These are phyloP conservation scores for Mamestra brassicae DNA, from an alignment of 2,888 invertebrate genomes.

Conservation along the genomic window DNA sequence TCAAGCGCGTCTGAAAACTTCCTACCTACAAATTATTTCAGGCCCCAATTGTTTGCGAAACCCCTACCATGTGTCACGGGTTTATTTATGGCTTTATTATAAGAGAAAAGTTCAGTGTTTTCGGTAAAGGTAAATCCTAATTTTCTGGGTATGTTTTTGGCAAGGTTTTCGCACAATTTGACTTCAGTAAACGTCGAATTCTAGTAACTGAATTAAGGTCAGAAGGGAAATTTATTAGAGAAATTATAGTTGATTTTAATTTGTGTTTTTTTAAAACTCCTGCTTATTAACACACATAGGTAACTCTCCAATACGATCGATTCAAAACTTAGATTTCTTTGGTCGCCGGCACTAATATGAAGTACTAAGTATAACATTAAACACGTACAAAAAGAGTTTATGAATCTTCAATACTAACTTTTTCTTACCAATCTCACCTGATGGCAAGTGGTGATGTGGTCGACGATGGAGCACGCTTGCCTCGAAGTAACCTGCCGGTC, in stretches of 20 bases:
- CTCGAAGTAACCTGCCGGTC: too few relatives aligned
- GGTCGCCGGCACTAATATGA: too few relatives aligned
- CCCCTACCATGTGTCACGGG: slow-evolving; percentile 53
- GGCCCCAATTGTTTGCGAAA: slow-evolving; percentile 56
- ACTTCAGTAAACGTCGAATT: background rate
- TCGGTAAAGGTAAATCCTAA: slow-evolving; percentile 19
- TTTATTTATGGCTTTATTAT: slow-evolving; percentile 49
- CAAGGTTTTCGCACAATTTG: background rate
- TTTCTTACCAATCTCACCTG: too few relatives aligned
- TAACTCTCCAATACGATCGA: too few relatives aligned
- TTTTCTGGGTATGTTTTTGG: slow-evolving; percentile 26
- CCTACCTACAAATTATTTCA: slow-evolving; percentile 73
- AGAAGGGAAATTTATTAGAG: background rate
- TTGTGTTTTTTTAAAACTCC: too few relatives aligned
- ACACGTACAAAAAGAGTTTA: too few relatives aligned
- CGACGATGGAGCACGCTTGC: too few relatives aligned
- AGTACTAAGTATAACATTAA: too few relatives aligned
- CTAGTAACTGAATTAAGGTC: background rate
- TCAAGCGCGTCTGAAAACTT: slow-evolving; percentile 72
- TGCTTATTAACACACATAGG: too few relatives aligned
- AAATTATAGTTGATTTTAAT: background rate
- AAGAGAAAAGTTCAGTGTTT: slow-evolving; percentile 27
- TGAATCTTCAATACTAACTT: too few relatives aligned
- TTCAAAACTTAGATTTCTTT: too few relatives aligned
- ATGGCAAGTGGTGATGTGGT: too few relatives aligned